Conservation (phyloP, 2,888 invertebrate genomes). For the Lagria hirta region DNA sequence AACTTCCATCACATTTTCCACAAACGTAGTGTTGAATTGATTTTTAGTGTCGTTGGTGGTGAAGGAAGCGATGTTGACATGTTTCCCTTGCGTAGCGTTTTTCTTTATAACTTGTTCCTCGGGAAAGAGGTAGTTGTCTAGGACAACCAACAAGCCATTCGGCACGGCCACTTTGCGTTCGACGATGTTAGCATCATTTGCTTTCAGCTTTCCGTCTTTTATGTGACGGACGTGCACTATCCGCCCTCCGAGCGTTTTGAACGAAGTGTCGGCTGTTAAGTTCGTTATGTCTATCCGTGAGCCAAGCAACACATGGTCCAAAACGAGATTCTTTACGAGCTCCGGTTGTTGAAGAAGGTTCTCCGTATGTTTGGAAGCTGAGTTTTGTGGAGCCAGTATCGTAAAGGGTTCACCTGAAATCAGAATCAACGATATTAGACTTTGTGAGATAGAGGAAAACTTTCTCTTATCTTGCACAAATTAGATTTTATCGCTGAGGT, state of each 20-base stretch:
- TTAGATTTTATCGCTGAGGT: no score
- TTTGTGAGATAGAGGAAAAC: no score
- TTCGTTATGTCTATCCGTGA: slow-evolving; percentile 58
- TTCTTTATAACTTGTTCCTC: slow-evolving; percentile 43
- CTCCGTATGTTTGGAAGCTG: slow-evolving; percentile 53
- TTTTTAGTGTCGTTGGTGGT: slow-evolving; percentile 34
- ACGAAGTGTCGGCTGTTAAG: slow-evolving; percentile 55
- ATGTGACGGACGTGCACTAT: slow-evolving; percentile 48
- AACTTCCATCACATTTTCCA: slow-evolving; percentile 58
- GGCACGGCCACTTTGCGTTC: slow-evolving; percentile 52
- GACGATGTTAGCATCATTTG: slow-evolving; percentile 53
- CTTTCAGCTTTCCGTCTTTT: slow-evolving; percentile 47
- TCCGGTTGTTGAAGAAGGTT: slow-evolving; percentile 54
- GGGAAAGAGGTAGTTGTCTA: slow-evolving; percentile 55
- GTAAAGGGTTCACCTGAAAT: slow-evolving; percentile 63
- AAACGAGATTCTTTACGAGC: slow-evolving; percentile 59
- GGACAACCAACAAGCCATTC: slow-evolving; percentile 53
- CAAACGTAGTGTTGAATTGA: slow-evolving; percentile 50
- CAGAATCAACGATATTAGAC: no score
- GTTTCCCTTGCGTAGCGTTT: slow-evolving; percentile 35
- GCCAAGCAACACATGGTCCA: slow-evolving; percentile 63
- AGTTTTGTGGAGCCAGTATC: slow-evolving; percentile 60
- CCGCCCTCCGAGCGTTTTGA: slow-evolving; percentile 55
- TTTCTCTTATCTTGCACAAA: no score
- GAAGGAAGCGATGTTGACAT: slow-evolving; percentile 17